These are phyloP conservation scores for Melopsittacus undulatus DNA, from an alignment of 2,797 vertebrate species.

Conservation along the genomic window DNA sequence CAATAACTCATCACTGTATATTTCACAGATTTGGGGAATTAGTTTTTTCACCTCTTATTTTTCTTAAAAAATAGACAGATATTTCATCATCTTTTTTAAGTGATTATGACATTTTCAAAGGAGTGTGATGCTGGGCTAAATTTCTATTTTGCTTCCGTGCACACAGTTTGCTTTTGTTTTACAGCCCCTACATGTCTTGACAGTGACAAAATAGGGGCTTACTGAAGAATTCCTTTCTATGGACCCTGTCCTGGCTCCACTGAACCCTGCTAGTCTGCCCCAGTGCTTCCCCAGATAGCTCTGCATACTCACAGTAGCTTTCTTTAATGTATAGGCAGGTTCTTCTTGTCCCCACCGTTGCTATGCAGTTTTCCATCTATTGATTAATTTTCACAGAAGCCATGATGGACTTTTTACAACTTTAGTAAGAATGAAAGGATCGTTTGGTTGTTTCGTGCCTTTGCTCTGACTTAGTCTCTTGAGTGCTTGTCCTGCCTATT, in stretches of 20 bases:
- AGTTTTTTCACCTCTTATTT: constrained; percentile 10
- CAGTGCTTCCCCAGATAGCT: neutral
- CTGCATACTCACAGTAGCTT: neutral
- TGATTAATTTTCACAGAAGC: constrained; percentile 3
- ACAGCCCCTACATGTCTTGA: neutral
- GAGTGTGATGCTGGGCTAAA: neutral
- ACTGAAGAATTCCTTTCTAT: neutral
- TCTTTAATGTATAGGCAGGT: neutral
- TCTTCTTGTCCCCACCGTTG: neutral
- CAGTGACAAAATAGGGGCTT: neutral
- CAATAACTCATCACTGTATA: constrained; percentile 29
- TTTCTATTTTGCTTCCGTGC: neutral
- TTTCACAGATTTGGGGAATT: constrained; percentile 44
- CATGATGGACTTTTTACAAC: neutral
- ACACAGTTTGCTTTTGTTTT: neutral
- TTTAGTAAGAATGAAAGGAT: neutral
- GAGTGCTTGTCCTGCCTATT: neutral
- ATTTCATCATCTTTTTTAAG: neutral
- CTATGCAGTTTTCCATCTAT: neutral
- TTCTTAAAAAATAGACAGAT: neutral
- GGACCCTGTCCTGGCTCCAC: neutral
- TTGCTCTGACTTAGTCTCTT: neutral
- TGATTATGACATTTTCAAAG: neutral
- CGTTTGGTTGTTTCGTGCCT: neutral
- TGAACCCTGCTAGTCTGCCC: neutral